A percentile compares a stretch with the other conserved stretches of the same genome.
phyloP scores from a whole-genome alignment of 2,888 invertebrate genomes.

The Polyploca ridens region DNA sequence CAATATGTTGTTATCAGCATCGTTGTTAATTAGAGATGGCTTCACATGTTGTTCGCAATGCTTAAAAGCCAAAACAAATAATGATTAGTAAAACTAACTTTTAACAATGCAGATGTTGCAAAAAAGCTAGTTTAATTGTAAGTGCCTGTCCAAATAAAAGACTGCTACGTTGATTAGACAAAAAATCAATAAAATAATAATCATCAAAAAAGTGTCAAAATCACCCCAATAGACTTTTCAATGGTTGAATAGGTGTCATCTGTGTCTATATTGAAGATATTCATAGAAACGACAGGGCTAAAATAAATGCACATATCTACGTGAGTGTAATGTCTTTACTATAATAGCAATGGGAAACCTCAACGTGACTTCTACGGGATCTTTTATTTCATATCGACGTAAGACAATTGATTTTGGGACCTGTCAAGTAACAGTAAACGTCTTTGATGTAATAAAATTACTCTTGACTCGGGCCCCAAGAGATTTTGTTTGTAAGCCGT shows the following conservation, averaged over 20 bases:
- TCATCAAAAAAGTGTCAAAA: neutral
- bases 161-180: too few species aligned
- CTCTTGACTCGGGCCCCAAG: neutral
- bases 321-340: neutral
- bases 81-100: too few species aligned
- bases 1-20: too few species aligned
- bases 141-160: too few species aligned
- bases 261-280: too few species aligned
- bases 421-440: neutral
- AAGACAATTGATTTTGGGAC: conserved; percentile 8
- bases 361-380: neutral
- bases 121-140: too few species aligned
- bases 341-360: conserved; percentile 8
- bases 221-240: neutral
- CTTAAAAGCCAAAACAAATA: too few species aligned
- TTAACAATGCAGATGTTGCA: too few species aligned
- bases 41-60: neutral
- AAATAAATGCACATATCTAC: neutral
- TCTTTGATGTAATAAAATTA: neutral
- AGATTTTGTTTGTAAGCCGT: neutral
- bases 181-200: too few species aligned
- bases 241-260: too few species aligned
- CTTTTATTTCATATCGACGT: conserved; percentile 8
- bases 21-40: neutral
- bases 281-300: neutral